These are phyloP conservation scores for Dynastes hyllus DNA, from an alignment of 2,888 invertebrate genomes.

Conservation along the genomic window DNA sequence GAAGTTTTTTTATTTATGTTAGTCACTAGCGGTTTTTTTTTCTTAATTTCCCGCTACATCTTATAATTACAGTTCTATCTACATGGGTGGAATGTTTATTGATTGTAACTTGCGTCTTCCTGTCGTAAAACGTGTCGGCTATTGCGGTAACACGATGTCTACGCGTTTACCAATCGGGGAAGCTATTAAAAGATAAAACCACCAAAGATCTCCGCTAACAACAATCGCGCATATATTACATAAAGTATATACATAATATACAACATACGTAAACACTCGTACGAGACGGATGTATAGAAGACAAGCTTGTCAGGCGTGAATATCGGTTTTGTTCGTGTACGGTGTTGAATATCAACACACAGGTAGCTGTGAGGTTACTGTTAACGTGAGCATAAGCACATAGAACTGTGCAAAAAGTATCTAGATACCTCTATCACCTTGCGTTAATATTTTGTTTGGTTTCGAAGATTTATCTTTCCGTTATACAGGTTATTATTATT, in stretches of 20 bases:
- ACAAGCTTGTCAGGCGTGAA: slow-evolving; percentile 33
- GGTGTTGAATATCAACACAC: slow-evolving; percentile 35
- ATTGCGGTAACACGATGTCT: slow-evolving; percentile 3
- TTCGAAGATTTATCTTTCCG: slow-evolving; percentile 14
- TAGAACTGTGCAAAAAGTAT: neutral
- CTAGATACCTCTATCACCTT: neutral
- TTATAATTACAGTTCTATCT: slow-evolving; percentile 7
- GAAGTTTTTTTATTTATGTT: neutral
- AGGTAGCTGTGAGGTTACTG: neutral
- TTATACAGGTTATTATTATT: too few relatives aligned
- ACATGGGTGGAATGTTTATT: slow-evolving; percentile 14
- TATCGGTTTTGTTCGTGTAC: slow-evolving; percentile 30
- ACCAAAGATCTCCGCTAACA: slow-evolving; percentile 11
- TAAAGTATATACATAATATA: neutral
- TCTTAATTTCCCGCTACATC: slow-evolving; percentile 2
- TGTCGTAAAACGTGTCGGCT: slow-evolving; percentile 24
- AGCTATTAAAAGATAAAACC: slow-evolving; percentile 10
- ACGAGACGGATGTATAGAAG: slow-evolving; percentile 2
- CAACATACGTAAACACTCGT: slow-evolving; percentile 8
- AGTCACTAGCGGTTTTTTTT: neutral
- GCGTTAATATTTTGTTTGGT: neutral
- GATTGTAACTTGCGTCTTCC: slow-evolving; percentile 21
- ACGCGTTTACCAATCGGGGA: slow-evolving; percentile 10
- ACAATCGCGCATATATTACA: slow-evolving; percentile 39
- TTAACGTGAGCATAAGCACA: slow-evolving; percentile 1